Base-by-base conservation (phyloP, 2,113 vertebrate species). In the Albula goreensis region DNA sequence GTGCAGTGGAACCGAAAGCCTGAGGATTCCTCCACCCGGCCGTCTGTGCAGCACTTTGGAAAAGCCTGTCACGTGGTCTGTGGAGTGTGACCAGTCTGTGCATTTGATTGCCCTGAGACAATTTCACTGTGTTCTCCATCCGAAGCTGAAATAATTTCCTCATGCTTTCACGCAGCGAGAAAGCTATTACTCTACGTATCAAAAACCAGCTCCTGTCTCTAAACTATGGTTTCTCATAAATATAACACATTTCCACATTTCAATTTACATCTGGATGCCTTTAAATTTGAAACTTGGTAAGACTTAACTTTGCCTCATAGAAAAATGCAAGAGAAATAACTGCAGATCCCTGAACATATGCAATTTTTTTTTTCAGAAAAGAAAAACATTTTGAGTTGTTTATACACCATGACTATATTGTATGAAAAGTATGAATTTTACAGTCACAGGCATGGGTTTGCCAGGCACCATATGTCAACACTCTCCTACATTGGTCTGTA, bases 401-500 rank as follows among this genome's bases (percentile, higher is more conserved):
- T 41, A 41, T 41, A 41, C 31, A 41, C 31, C 31, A 41, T 41
- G 31, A 41, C 31, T 1, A 41, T 1, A 41, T 60, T 60, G 17
- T 13, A 60, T 60, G 11, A 60, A 60, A 3, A 12, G 2, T 19
- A 19, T 22, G 3, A 0, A 66, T 12, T 11, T 60, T 60, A 22
- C 22, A 66, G 19, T 66, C 57, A 66, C 22, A 19, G 22, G 60
- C 15, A 19, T 66, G 17, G 4, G 15, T 66, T 66, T 66, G 22
- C 60, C 60, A 19, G 17, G 60, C 60, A 22, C 60, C 60, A 22
- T 4, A 66, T 60, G 56, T 66, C 17, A 85, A 82, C 56, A 87
- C 81, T 84, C 88, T 88, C 70, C 22, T 86, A 86, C 81, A 85
- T 84, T 82, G 88, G 78, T 17, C 82, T 77, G 19, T 81, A 85